phyloP scores from a whole-genome alignment of 2,113 vertebrate species.

The Microtus richardsoni region DNA sequence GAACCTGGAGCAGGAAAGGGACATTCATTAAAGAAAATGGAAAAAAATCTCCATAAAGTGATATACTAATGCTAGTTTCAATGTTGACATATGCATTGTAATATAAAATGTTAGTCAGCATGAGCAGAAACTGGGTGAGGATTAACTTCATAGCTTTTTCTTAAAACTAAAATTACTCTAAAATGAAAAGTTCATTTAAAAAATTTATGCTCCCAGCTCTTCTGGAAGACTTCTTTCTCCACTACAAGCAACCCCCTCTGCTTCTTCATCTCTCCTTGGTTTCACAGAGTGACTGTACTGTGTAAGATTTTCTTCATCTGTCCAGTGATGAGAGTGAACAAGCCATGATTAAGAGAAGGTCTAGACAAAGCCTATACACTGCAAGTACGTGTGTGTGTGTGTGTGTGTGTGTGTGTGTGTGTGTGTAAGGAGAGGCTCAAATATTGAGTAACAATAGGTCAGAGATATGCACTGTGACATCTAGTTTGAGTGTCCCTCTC shows the following conservation, averaged over 20 bases:
- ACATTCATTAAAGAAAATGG: background rate
- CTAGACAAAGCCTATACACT: background rate
- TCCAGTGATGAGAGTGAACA: background rate
- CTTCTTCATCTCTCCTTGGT: background rate
- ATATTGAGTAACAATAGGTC: background rate
- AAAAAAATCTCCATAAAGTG: background rate
- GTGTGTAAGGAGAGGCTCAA: background rate
- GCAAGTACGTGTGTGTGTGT: background rate
- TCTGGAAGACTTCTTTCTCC: background rate
- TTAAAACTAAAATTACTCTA: background rate
- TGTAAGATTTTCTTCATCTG: background rate
- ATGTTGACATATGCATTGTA: background rate
- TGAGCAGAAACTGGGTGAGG: background rate
- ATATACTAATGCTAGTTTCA: background rate
- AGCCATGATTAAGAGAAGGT: background rate
- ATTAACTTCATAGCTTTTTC: slow-evolving; percentile 16
- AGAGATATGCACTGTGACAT: background rate
- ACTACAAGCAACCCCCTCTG: background rate
- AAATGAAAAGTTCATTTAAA: background rate
- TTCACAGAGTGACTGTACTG: background rate
- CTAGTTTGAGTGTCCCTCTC: background rate
- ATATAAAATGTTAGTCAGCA: background rate
- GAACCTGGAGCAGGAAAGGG: background rate
- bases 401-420: too few relatives aligned
- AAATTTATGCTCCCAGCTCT: background rate